Percentiles rank a stretch among this genome's conserved stretches.
Conservation (phyloP, 1,140 invertebrate genomes). For the Apis mellifera region DNA sequence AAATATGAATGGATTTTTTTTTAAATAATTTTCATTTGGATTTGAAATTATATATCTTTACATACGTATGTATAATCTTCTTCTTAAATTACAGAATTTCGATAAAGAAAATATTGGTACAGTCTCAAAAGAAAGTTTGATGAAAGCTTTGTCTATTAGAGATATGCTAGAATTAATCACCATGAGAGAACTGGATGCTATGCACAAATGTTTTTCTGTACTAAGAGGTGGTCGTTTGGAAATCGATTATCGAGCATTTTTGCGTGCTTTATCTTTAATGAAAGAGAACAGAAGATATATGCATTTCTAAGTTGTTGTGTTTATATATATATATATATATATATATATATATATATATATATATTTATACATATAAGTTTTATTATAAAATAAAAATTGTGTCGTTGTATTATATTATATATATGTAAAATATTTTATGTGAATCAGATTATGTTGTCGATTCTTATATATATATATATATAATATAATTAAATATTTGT, state of each 20-base stretch:
- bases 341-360: no score
- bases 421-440: neutral
- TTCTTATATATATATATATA: neutral
- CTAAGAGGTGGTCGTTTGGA: conserved; percentile 83
- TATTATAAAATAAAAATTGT: no score
- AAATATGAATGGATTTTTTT: neutral
- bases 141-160: conserved; percentile 84
- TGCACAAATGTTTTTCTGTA: conserved; percentile 86
- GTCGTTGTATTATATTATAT: no score
- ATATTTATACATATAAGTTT: no score
- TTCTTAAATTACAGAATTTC: conserved; percentile 82
- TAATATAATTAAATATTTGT: neutral
- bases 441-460: neutral
- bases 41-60: neutral
- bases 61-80: no score
- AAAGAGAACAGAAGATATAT: conserved; percentile 77
- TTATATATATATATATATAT: no score
- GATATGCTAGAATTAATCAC: conserved; percentile 83
- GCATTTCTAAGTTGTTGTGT: conserved; percentile 68
- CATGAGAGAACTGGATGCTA: conserved; percentile 83
- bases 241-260: conserved; percentile 84
- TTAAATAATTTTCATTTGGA: neutral
- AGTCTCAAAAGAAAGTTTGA: conserved; percentile 83
- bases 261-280: conserved; percentile 82
- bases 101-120: conserved; percentile 85